Base-by-base conservation (phyloP, 2,113 vertebrate species). In the Aplodontia rufa region DNA sequence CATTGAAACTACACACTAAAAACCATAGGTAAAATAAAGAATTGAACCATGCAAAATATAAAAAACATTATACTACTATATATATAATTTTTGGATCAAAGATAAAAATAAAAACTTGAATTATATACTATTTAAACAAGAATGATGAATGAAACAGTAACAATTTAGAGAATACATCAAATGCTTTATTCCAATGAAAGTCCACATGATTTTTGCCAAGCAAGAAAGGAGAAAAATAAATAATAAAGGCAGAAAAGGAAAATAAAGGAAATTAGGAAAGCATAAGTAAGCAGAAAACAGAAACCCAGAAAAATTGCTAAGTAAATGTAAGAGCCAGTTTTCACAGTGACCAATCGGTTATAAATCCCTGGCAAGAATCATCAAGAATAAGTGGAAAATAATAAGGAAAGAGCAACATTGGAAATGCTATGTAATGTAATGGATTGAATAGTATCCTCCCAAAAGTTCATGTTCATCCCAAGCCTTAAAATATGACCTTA, bases 141-240 rank as follows among this genome's bases (percentile, higher is more conserved):
- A 89, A 94, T 83, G 45, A 90, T 82, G 51, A 87, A 45, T 88
- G 20, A 72, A 49, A 64, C 8, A 47, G 22, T 55, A 85, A 37
- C 28, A 74, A 74, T 83, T 84, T 91, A 91, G 47, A 13, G 40
- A 80, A 60, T 14, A 40, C 13, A 75, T 17, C 3, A 5, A 79
- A 14, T 83, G 26, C 11, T 87, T 74, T 80, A 84, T 85, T 95
- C 64, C 69, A 74, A 94, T 35, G n/a, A 66, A 84, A 87, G 72
- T 78, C 26, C 24, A 45, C 58, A 40, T 42, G 32, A n/a, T 53
- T 82, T 79, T 91, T 80, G 64, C 60, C 5, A 60, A 75, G 58
- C 8, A 58, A 64, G 53, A 79, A 76, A 78, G 32, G 10, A 83
- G 11, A 87, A 84, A 90, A 83, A n/a, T 69, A 86, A 81, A 60